Conservation (phyloP, 2,113 vertebrate genomes). For the Heterochromis multidens region DNA sequence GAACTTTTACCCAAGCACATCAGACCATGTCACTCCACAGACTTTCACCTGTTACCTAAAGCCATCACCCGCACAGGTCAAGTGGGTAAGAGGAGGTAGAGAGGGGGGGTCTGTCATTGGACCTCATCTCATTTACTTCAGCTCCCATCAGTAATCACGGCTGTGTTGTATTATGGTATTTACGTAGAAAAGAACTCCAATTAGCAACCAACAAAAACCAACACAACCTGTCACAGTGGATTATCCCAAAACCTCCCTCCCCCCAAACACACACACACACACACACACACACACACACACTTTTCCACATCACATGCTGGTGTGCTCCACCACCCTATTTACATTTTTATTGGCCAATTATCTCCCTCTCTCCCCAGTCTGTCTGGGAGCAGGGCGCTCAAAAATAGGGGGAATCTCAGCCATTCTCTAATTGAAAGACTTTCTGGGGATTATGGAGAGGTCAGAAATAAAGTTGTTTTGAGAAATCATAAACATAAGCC, state of each 20-base stretch:
- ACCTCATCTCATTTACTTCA: neutral
- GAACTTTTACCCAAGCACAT: constrained; percentile 17
- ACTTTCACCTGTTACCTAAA: neutral
- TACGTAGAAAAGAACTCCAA: constrained; percentile 54
- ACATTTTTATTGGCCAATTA: constrained; percentile 81
- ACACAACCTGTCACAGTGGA: constrained; percentile 73
- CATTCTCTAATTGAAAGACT: constrained; percentile 72
- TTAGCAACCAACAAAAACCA: constrained; percentile 68
- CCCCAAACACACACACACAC: neutral
- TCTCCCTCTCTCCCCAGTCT: constrained; percentile 66
- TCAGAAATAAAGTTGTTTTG: constrained; percentile 70
- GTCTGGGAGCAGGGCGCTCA: constrained; percentile 43
- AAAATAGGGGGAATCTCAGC: constrained; percentile 55
- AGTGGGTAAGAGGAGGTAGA: neutral
- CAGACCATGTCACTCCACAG: neutral
- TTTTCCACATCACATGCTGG: constrained; percentile 51
- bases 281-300: neutral
- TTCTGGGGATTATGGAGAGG: constrained; percentile 70
- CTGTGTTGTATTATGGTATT: constrained; percentile 39
- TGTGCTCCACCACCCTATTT: constrained; percentile 69
- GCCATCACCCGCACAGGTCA: neutral
- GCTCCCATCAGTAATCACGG: constrained; percentile 38
- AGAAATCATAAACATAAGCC: constrained; percentile 68
- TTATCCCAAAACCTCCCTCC: constrained; percentile 55
- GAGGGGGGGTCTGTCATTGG: neutral